Evolutionary conservation across 2,888 invertebrate genomes (phyloP).

Genomic region (Mythimna impura): DNA sequence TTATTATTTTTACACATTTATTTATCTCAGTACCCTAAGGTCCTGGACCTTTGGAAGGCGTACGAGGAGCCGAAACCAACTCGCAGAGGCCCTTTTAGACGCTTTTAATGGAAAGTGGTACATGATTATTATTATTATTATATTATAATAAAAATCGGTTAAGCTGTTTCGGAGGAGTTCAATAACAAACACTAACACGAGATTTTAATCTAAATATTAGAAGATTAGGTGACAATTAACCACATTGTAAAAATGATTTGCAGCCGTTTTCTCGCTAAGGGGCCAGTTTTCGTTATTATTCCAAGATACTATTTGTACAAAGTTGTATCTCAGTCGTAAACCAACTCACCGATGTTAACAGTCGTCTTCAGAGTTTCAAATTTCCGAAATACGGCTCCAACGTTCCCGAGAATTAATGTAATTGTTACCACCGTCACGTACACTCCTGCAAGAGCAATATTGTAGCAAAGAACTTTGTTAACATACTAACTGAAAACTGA

Average conservation of each 20-base stretch:
- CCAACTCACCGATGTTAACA: constrained; percentile 81
- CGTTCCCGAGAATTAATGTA: constrained; percentile 67
- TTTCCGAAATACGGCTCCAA: constrained; percentile 79
- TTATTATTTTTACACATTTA: too few species aligned
- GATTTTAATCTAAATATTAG: too few species aligned
- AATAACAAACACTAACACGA: too few species aligned
- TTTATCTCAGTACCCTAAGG: too few species aligned
- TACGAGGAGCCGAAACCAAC: too few species aligned
- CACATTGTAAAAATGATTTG: not conserved
- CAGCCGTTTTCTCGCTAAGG: not conserved
- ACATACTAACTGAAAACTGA: constrained; percentile 36
- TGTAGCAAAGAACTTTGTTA: constrained; percentile 57
- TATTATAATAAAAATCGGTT: too few species aligned
- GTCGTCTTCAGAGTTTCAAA: constrained; percentile 80
- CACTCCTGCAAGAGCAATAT: constrained; percentile 72
- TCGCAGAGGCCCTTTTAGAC: too few species aligned
- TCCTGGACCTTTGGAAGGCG: too few species aligned
- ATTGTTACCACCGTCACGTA: constrained; percentile 73
- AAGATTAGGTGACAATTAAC: not conserved
- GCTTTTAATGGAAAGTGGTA: too few species aligned
- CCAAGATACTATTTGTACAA: constrained; percentile 36
- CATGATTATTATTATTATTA: too few species aligned
- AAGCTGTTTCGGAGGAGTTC: too few species aligned
- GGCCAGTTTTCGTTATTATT: constrained; percentile 28
- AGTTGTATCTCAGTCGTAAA: constrained; percentile 47